Conservation (phyloP, 2,797 vertebrate species). For the Cyprinella venusta region DNA sequence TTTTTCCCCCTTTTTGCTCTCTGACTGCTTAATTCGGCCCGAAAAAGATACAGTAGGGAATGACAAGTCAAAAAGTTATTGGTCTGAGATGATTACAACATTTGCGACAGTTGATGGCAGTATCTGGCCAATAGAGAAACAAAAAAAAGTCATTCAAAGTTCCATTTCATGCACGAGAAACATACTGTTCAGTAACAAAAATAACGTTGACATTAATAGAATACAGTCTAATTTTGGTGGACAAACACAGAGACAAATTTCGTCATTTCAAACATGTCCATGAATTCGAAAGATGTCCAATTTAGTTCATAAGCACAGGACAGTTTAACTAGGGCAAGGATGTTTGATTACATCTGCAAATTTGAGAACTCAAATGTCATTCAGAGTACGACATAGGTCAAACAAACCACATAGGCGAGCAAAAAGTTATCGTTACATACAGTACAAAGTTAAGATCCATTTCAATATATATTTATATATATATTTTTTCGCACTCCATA, state of each 20-base stretch:
- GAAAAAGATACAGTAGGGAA: conserved; percentile 8
- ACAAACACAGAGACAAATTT: conserved; percentile 4
- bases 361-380: conserved; percentile 15
- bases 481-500: conserved; percentile 35
- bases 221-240: conserved; percentile 14
- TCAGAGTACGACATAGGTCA: conserved; percentile 38
- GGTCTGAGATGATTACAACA: not conserved
- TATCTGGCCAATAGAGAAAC: conserved; percentile 21
- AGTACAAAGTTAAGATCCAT: conserved; percentile 56
- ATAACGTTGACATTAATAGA: conserved; percentile 17
- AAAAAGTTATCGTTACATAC: conserved; percentile 42
- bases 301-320: conserved; percentile 43
- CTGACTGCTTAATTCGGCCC: conserved; percentile 12
- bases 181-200: conserved; percentile 33
- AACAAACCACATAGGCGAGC: conserved; percentile 42
- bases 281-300: conserved; percentile 21
- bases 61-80: not conserved
- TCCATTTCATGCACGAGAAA: conserved; percentile 20
- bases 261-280: conserved; percentile 23
- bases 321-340: conserved; percentile 30
- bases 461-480: conserved; percentile 52
- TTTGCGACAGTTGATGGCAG: conserved; percentile 11
- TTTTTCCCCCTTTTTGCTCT: conserved; percentile 15
- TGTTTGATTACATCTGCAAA: conserved; percentile 42
- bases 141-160: conserved; percentile 10